Evolutionary conservation across 2,888 invertebrate species (phyloP).

Genomic region (Cantharis flavilabris): DNA sequence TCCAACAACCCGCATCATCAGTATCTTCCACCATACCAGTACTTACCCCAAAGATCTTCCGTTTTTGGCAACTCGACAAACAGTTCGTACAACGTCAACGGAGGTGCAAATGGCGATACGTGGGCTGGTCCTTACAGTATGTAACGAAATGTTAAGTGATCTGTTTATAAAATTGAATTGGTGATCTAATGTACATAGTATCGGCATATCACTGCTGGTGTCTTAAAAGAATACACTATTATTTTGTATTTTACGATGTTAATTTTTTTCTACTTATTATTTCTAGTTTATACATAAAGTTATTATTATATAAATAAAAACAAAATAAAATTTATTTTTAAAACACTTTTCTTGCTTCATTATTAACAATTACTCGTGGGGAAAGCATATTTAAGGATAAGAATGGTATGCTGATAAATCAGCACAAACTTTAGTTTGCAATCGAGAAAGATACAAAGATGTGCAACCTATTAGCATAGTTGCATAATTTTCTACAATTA

Average conservation of each 20-base stretch:
- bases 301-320: not conserved
- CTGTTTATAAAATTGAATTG: not conserved
- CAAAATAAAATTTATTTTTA: not conserved
- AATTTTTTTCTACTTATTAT: not conserved
- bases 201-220: not conserved
- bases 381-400: not conserved
- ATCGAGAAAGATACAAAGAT: not conserved
- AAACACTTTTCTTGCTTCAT: not conserved
- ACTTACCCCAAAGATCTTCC: constrained; percentile 49
- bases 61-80: constrained; percentile 45
- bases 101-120: constrained; percentile 41
- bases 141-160: not conserved
- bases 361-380: not conserved
- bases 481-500: not conserved
- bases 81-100: constrained; percentile 43
- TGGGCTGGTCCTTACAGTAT: constrained; percentile 45
- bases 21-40: constrained; percentile 54
- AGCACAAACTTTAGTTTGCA: not conserved
- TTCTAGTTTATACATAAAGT: not conserved
- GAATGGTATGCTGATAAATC: not conserved
- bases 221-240: not conserved
- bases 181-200: not conserved
- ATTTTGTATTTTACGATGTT: not conserved
- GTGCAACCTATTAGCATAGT: not conserved
- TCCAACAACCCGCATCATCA: constrained; percentile 42